Conservation (phyloP, 2,113 vertebrate genomes). For the Alligator mississippiensis region DNA sequence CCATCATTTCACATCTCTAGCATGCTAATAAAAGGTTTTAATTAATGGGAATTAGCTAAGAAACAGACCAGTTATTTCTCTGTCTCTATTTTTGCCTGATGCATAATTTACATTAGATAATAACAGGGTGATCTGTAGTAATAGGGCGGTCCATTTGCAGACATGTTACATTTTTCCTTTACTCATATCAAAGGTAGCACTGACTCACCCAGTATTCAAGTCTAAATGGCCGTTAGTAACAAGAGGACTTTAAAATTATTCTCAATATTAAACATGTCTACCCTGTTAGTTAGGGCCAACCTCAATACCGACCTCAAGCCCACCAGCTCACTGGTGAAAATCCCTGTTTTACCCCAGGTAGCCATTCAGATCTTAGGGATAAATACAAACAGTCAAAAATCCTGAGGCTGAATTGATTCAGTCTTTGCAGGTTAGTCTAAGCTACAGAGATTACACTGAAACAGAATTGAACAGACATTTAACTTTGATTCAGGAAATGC, state of each 20-base stretch:
- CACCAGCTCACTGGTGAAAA: too few species aligned
- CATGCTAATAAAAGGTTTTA: background rate
- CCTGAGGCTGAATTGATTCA: too few species aligned
- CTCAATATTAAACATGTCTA: background rate
- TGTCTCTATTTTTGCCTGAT: background rate
- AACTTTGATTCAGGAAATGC: too few species aligned
- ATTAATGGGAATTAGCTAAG: background rate
- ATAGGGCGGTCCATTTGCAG: background rate
- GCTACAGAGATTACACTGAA: too few species aligned
- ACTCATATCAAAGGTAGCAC: rapidly evolving
- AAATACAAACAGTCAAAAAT: too few species aligned
- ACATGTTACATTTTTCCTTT: background rate
- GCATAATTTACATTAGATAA: background rate
- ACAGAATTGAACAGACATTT: too few species aligned
- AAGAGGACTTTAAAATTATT: background rate
- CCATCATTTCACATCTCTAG: background rate
- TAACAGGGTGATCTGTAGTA: background rate
- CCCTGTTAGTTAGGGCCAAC: too few species aligned
- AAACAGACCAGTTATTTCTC: rapidly evolving
- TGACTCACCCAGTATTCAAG: rapidly evolving
- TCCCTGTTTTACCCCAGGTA: too few species aligned
- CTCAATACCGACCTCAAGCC: too few species aligned
- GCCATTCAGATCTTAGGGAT: too few species aligned
- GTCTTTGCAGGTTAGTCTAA: too few species aligned
- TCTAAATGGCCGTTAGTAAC: background rate